Evolutionary conservation across 30 jellyfish, hydroid and myxozoan species (phyloP).

Genomic region (Hydractinia symbiolongicarpus): DNA sequence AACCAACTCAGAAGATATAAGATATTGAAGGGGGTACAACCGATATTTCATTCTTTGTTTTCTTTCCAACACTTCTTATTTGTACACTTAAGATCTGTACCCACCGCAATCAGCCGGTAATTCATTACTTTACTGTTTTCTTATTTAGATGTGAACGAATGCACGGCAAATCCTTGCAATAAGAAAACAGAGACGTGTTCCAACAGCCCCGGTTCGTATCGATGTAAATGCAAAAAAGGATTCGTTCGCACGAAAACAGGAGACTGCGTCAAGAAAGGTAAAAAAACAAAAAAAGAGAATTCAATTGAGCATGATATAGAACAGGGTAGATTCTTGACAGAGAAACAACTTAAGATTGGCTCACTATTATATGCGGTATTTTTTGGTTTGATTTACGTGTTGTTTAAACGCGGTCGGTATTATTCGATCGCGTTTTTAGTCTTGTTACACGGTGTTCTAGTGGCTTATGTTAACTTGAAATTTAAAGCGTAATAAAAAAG

Average conservation of each 20-base stretch:
- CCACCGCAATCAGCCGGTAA: too few relatives aligned
- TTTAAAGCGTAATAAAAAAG: too few relatives aligned
- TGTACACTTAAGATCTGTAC: too few relatives aligned
- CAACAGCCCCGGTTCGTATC: slow-evolving; percentile 64
- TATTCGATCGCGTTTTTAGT: slow-evolving; percentile 21
- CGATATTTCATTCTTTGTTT: too few relatives aligned
- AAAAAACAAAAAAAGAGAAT: slow-evolving; percentile 1
- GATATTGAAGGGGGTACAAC: too few relatives aligned
- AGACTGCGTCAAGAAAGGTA: slow-evolving; percentile 36
- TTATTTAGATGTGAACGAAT: slow-evolving; percentile 71
- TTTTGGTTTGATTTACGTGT: slow-evolving; percentile 34
- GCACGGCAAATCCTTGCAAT: slow-evolving; percentile 51
- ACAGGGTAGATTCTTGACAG: slow-evolving; percentile 45
- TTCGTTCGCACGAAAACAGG: slow-evolving; percentile 43
- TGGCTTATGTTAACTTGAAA: slow-evolving; percentile 4
- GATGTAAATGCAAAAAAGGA: slow-evolving; percentile 73
- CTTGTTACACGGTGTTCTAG: slow-evolving; percentile 3
- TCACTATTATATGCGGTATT: slow-evolving; percentile 52
- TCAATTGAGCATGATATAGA: slow-evolving; percentile 18
- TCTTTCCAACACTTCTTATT: too few relatives aligned
- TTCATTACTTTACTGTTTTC: background rate
- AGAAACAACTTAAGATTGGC: slow-evolving; percentile 59
- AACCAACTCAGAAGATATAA: too few relatives aligned
- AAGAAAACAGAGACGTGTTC: slow-evolving; percentile 55
- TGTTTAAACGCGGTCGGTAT: slow-evolving; percentile 22